Evolutionary conservation across 2,113 vertebrate species (phyloP), one percentile per base, ranked within the genome.

Genomic region (Formicarius rufipectus): DNA sequence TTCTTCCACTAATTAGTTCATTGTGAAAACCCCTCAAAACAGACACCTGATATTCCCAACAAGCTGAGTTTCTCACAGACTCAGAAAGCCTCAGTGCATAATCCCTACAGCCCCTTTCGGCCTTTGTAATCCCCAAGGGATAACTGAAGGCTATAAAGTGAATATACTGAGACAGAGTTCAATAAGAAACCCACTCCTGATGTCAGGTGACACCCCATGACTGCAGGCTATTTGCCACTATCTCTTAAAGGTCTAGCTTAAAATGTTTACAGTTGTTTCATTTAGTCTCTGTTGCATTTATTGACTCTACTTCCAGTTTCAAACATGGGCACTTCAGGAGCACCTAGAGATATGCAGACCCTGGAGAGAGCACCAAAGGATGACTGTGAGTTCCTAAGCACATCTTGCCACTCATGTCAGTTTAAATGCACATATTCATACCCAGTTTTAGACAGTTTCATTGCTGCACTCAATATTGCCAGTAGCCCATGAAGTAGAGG

Each of bases 231-330:
- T 42, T 50, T 44, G 15, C 59, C 95, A 28, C 45, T 53, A 45
- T 72, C 84, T 92, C 25, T 89, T 68, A 82, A 90, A 92, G 62
- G 64, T 35, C 82, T 88, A 91, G 12, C 45, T 92, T 27, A 72
- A 95, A 94, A 37, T n/a, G 14, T n/a, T 63, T 81, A 33, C 27
- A 59, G 30, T 8, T 56, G 12, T 77, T 77, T 76, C 42, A 80
- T 77, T 49, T 21, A 66, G 5, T 6, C 5, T 21, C 9, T 24
- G 8, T 27, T 24, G 10, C 69, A 81, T 84, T 67, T 89, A 60
- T 62, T 76, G 44, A 33, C 42, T 82, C 63, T 28, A 10, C 18
- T 21, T 24, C 31, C 19, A 4, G 15, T 87, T 85, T 64, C 66
- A 88, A 37, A 24, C 0, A 1, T 0, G 1, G 40, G 23, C 31